Evolutionary conservation across 2,113 vertebrate species (phyloP).

Genomic region (Rallus limicola): DNA sequence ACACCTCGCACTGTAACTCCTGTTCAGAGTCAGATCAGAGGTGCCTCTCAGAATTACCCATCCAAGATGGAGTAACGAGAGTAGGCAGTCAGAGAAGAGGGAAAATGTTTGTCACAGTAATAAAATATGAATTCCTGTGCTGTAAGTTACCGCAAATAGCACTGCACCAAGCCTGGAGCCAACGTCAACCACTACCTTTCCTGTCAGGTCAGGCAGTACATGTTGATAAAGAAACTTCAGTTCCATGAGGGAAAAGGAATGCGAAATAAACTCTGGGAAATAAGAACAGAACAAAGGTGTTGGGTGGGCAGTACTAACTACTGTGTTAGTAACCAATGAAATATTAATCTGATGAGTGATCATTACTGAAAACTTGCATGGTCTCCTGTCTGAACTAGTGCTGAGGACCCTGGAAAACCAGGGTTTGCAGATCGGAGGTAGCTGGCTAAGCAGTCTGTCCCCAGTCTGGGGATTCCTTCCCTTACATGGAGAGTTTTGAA

Average conservation of each 20-base stretch:
- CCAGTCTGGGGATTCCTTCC: neutral
- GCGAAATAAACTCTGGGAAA: slow-evolving; percentile 91
- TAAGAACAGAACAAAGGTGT: slow-evolving; percentile 62
- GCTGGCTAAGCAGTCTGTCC: neutral
- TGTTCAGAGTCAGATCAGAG: neutral
- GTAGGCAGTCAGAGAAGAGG: slow-evolving; percentile 44
- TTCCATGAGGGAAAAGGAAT: slow-evolving; percentile 91
- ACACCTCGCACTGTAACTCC: neutral
- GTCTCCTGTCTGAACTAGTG: neutral
- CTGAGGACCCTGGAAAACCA: neutral
- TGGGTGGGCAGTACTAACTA: slow-evolving; percentile 49
- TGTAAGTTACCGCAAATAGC: slow-evolving; percentile 86
- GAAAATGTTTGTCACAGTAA: slow-evolving; percentile 66
- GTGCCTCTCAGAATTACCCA: slow-evolving; percentile 3
- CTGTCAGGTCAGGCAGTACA: slow-evolving; percentile 88
- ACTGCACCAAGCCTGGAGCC: slow-evolving; percentile 93
- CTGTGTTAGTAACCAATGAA: slow-evolving; percentile 10
- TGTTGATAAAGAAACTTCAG: slow-evolving; percentile 90
- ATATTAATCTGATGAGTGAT: neutral
- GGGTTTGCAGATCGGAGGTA: neutral
- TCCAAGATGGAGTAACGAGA: slow-evolving; percentile 37
- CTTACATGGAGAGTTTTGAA: neutral
- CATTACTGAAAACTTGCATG: neutral
- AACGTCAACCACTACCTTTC: slow-evolving; percentile 87
- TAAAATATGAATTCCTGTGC: slow-evolving; percentile 61